phyloP scores from a whole-genome alignment of 2,113 vertebrate species.

The Chiloscyllium plagiosum region DNA sequence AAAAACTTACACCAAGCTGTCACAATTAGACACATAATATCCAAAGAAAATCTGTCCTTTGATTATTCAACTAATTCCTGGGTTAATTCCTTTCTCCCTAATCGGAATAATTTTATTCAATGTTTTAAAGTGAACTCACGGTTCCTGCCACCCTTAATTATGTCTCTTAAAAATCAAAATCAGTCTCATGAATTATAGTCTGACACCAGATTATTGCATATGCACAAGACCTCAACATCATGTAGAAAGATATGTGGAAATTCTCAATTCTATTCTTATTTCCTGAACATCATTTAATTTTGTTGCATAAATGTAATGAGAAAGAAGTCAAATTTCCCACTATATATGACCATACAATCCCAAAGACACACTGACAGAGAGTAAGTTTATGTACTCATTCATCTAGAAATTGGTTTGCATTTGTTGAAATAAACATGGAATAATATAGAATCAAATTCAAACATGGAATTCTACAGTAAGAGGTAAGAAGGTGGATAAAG shows the following conservation, averaged over 20 bases:
- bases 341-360: background rate
- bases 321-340: background rate
- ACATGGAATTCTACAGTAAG: too few species aligned
- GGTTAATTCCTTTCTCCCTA: background rate
- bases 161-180: conserved; percentile 16
- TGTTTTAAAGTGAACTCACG: background rate
- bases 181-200: background rate
- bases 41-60: background rate
- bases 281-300: background rate
- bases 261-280: background rate
- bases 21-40: background rate
- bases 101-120: background rate
- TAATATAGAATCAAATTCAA: background rate
- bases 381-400: background rate
- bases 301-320: background rate
- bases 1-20: background rate
- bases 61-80: background rate
- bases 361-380: background rate
- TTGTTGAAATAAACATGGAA: background rate
- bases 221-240: background rate
- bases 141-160: background rate
- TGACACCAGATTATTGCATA: background rate
- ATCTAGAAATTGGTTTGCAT: background rate
- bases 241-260: background rate
- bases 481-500: too few species aligned